Evolutionary conservation across 2,113 vertebrate genomes (phyloP).

Genomic region (Cynoglossus semilaevis): DNA sequence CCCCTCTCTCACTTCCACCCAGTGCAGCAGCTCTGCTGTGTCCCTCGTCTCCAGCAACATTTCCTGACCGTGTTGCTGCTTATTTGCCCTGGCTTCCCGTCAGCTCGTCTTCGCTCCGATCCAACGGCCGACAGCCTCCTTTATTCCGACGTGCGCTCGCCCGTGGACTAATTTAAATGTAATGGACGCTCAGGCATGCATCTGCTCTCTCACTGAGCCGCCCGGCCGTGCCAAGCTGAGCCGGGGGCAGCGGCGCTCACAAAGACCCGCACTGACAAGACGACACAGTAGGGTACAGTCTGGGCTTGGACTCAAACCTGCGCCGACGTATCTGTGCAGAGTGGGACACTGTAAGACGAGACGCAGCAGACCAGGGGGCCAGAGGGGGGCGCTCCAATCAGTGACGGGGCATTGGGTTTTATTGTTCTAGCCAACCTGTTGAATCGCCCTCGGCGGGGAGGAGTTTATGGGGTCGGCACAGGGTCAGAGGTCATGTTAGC

Average conservation of each 20-base stretch:
- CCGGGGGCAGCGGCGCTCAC: slow-evolving; percentile 19
- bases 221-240: slow-evolving; percentile 8
- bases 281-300: slow-evolving; percentile 53
- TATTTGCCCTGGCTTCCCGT: slow-evolving; percentile 53
- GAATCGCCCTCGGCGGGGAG: slow-evolving; percentile 45
- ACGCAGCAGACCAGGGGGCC: slow-evolving; percentile 56
- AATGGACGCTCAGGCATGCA: slow-evolving; percentile 36
- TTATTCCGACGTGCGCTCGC: slow-evolving; percentile 19
- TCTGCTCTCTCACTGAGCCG: slow-evolving; percentile 1
- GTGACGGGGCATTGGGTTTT: slow-evolving; percentile 44
- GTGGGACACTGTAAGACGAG: slow-evolving; percentile 39
- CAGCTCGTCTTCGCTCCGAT: slow-evolving; percentile 48
- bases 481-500: slow-evolving; percentile 61
- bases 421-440: slow-evolving; percentile 66
- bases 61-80: slow-evolving; percentile 31
- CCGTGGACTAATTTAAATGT: slow-evolving; percentile 21
- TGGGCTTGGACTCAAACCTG: slow-evolving; percentile 37
- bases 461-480: slow-evolving; percentile 49
- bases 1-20: slow-evolving; percentile 24
- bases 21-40: slow-evolving; percentile 32
- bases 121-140: slow-evolving; percentile 23
- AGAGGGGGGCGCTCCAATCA: slow-evolving; percentile 22
- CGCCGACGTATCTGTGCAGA: slow-evolving; percentile 70
- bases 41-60: slow-evolving; percentile 12
- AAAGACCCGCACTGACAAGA: slow-evolving; percentile 28